A percentile compares a stretch with the other conserved stretches of the same genome.
phyloP scores from a whole-genome alignment of 2,113 vertebrate genomes.

The Phoxinus phoxinus region DNA sequence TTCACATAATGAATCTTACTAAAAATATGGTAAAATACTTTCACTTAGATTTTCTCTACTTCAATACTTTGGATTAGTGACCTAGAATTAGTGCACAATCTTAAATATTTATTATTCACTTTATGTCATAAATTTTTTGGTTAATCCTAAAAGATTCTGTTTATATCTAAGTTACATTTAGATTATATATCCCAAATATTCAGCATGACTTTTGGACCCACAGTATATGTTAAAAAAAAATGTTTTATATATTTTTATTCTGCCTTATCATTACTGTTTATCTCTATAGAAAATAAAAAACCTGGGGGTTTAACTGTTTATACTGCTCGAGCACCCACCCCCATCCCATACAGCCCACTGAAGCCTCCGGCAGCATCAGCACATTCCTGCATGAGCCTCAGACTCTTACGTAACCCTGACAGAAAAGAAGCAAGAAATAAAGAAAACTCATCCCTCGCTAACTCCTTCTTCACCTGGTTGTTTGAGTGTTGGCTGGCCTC shows the following conservation, averaged over 20 bases:
- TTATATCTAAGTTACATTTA: background rate
- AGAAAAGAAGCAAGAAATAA: slow-evolving; percentile 9
- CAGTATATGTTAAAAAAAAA: too few species aligned
- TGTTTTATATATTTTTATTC: background rate
- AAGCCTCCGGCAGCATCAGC: slow-evolving; percentile 64
- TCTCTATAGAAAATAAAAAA: background rate
- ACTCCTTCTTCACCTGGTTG: slow-evolving; percentile 65
- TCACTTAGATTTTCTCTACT: background rate
- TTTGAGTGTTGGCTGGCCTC: slow-evolving; percentile 67
- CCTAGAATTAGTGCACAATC: background rate
- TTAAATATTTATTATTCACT: background rate
- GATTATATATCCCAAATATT: background rate
- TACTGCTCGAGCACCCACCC: slow-evolving; percentile 7
- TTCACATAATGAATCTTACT: background rate
- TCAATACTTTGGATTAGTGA: background rate
- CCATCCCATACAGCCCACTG: slow-evolving; percentile 57
- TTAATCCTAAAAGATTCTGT: background rate
- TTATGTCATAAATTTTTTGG: background rate
- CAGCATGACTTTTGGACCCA: background rate
- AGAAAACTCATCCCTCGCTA: background rate
- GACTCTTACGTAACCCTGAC: slow-evolving; percentile 68
- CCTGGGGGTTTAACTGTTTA: background rate
- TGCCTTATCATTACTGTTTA: background rate
- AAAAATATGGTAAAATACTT: background rate
- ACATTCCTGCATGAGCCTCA: slow-evolving; percentile 52